These are phyloP conservation scores for Yponomeuta sedellus DNA, from an alignment of 2,888 invertebrate species.

Conservation along the genomic window DNA sequence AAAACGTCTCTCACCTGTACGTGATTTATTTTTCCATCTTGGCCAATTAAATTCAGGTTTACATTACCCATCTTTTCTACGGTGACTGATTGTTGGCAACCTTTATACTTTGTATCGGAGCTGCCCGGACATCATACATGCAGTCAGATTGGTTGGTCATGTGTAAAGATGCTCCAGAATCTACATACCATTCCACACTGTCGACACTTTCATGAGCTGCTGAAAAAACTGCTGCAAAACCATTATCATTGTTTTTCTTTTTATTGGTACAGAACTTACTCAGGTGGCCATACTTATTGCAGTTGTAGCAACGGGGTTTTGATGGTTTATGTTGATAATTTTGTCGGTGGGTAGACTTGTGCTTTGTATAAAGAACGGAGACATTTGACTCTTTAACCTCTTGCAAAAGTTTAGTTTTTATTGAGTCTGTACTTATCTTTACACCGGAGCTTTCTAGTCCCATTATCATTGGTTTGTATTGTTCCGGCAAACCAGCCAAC, in stretches of 20 bases:
- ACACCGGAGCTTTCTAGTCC: constrained; percentile 19
- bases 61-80: too few species aligned
- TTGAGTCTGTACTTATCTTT: constrained; percentile 13
- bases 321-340: constrained; percentile 18
- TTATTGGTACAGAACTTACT: too few species aligned
- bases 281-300: constrained; percentile 18
- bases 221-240: too few species aligned
- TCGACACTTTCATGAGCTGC: too few species aligned
- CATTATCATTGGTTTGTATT: constrained; percentile 24
- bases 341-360: background rate
- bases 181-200: too few species aligned
- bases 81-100: too few species aligned
- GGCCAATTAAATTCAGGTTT: too few species aligned
- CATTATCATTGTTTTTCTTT: too few species aligned
- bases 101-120: too few species aligned
- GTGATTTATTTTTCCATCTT: background rate
- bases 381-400: background rate
- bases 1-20: constrained; percentile 25
- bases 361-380: background rate
- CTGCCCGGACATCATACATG: too few species aligned
- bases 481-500: constrained; percentile 23
- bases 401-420: constrained; percentile 17
- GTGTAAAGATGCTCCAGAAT: too few species aligned
- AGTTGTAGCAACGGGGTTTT: constrained; percentile 26
- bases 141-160: too few species aligned